Evolutionary conservation across 2,113 vertebrate species (phyloP), one percentile per base, ranked within the genome.

Genomic region (Paramisgurnus dabryanus): DNA sequence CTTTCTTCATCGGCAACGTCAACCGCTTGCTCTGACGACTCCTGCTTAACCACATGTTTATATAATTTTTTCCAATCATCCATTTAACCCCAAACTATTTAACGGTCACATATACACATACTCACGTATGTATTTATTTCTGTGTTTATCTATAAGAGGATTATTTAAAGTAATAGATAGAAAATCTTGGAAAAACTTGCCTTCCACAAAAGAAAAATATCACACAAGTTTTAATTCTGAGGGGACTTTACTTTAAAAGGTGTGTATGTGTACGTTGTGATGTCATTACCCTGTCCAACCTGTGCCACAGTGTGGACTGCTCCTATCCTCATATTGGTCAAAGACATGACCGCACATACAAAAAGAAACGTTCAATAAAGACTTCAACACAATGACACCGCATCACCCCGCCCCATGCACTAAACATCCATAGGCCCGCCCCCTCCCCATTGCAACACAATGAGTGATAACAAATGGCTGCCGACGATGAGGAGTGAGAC

Each of bases 1-100:
- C 70, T 84, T 78, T 76, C 67, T 84, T 75, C 66, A 13, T 47
- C 27, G 5, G 17, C 66, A 13, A 18, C 40, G 34, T 5, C 58
- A 70, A 71, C 67, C 39, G 22, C 12, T 49, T 43, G 55, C 53
- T 40, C 10, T 2, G 6, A 60, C 1, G 53, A 43, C 68, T 55
- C 49, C 13, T 40, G 34, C 50, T 70, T 15, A 70, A 72, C 71
- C n/a, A 40, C 69, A 12, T 0, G 3, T 18, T 58, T n/a, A 58
- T 8, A 58, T 53, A 53, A 17, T 18, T 10, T 72, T 72, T 53
- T 57, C 34, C 50, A 58, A 43, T 58, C 9, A 8, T 39, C 55
- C 41, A 27, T 18, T 58, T 12, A 18, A 57, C 43, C 47, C n/a
- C 4, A 10, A 68, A 12, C 43, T 67, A 22, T 68, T 45, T 3